Evolutionary conservation across 2,113 vertebrate genomes (phyloP).

Genomic region (Pagrus major): DNA sequence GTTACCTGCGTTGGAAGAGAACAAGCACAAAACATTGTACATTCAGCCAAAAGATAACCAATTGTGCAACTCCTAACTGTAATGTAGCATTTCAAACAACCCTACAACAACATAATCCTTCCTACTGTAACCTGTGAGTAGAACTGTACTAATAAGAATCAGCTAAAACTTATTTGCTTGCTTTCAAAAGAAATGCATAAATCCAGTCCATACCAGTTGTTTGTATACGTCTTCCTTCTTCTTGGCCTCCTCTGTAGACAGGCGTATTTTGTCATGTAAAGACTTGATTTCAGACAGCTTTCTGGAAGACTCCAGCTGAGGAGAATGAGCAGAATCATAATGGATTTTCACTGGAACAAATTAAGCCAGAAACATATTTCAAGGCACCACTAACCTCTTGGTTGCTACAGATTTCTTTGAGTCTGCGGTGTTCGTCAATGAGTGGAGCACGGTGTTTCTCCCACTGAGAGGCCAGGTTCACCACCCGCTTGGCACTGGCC

Average conservation of each 20-base stretch:
- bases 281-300: constrained; percentile 89
- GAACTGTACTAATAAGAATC: neutral
- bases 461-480: constrained; percentile 90
- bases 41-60: neutral
- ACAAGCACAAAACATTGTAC: neutral
- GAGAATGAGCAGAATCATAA: neutral
- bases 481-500: constrained; percentile 87
- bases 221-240: constrained; percentile 90
- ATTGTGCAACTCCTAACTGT: neutral
- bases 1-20: constrained; percentile 76
- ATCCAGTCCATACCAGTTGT: constrained; percentile 82
- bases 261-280: constrained; percentile 89
- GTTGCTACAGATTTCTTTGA: constrained; percentile 88
- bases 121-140: neutral
- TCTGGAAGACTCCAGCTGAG: constrained; percentile 89
- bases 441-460: constrained; percentile 92
- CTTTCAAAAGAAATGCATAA: neutral
- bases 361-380: too few species aligned
- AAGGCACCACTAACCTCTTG: constrained; percentile 82
- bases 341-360: neutral
- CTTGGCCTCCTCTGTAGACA: constrained; percentile 89
- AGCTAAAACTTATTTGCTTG: neutral
- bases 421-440: constrained; percentile 87
- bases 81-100: neutral
- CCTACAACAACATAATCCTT: neutral